Conservation (phyloP, 2,113 vertebrate genomes). For the Antechinus stuartii region DNA sequence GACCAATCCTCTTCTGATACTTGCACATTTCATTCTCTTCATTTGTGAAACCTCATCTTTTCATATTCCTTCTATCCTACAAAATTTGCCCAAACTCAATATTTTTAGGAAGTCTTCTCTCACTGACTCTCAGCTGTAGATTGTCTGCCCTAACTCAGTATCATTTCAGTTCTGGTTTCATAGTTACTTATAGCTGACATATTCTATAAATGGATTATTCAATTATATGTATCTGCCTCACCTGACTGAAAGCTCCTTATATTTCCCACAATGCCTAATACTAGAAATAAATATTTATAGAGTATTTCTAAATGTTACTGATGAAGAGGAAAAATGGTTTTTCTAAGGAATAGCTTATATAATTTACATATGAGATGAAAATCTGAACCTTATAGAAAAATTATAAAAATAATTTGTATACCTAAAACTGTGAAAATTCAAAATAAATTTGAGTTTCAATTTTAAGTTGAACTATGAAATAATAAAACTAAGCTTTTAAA, state of each 20-base stretch:
- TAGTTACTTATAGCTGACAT: neutral
- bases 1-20: neutral
- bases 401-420: neutral
- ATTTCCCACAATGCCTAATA: neutral
- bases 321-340: constrained; percentile 16
- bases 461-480: constrained; percentile 25
- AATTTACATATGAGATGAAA: constrained; percentile 33
- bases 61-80: neutral
- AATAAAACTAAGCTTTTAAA: constrained; percentile 10
- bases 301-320: neutral
- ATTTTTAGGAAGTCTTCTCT: constrained; percentile 7
- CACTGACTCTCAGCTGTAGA: neutral
- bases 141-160: neutral
- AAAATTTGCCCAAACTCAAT: neutral
- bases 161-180: neutral
- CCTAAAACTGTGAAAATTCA: neutral
- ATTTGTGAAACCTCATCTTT: neutral
- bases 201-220: neutral
- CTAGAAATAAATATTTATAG: constrained; percentile 5
- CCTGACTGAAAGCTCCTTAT: constrained; percentile 21
- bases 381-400: neutral
- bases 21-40: constrained; percentile 5
- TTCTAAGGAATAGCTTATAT: constrained; percentile 17
- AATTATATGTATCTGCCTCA: constrained; percentile 2
- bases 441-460: constrained; percentile 33